Base-by-base conservation (phyloP, 2,113 vertebrate species). In the Guaruba guarouba region DNA sequence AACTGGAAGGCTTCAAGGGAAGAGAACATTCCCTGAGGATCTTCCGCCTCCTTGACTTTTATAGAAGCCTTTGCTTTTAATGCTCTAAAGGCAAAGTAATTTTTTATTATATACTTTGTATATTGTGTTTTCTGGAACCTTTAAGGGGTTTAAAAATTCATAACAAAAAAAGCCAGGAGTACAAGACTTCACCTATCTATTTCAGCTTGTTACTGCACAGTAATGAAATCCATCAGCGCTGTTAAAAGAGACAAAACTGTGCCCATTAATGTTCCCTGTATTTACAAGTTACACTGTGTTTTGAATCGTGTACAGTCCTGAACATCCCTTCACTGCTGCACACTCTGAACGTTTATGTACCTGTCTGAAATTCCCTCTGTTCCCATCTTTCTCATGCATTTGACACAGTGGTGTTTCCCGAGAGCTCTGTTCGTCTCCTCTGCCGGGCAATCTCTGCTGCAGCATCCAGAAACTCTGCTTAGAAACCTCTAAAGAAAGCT, bases 231-330 rank as follows among this genome's bases (percentile, higher is more conserved):
- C 90, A 52, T 88, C 88, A 54, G 90, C 0, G 3, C 90, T 16
- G 12, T 52, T 82, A 54, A 49, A 74, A 80, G 96, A 87, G 91
- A 97, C 96, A 96, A 93, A 96, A 48, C 91, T 28, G 15, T 93
- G 95, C 91, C 92, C 74, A 76, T 95, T 91, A 89, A 92, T 1
- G 70, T 64, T 52, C 74, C 86, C 95, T 94, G 95, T 73, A 94
- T 96, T 96, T 96, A 92, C 96, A 91, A 92, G 81, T 76, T 13
- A 78, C 77, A 3, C 77, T 46, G 91, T 85, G 96, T 91, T 91
- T 79, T 76, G 96, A 28, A 2, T 11, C 80, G 1, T 83, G 85
- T 96, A 75, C 64, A 2, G 71, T 63, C 95, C 90, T 39, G 68
- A 25, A 25, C 71, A 29, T 88, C 68, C 75, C 92, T n/a, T 41